Evolutionary conservation across 2,888 invertebrate species (phyloP).

Genomic region (Ichneumoninae sp.): DNA sequence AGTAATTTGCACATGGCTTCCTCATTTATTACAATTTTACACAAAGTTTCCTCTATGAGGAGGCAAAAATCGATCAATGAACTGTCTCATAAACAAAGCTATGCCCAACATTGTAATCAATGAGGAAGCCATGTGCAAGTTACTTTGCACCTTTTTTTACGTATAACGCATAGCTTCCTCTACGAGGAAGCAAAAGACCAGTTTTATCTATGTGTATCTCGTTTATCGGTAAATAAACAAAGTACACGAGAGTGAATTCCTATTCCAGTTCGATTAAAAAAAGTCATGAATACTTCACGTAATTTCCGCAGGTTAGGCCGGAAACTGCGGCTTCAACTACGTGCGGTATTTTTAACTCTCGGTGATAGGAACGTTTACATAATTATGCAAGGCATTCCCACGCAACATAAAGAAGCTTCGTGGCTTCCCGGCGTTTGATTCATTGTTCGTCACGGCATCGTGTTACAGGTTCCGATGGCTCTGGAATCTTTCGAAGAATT

Average conservation of each 20-base stretch:
- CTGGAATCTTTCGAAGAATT: slow-evolving; percentile 20
- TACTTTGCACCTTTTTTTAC: no score
- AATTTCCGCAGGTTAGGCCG: background rate
- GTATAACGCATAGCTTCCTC: no score
- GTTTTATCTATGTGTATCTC: no score
- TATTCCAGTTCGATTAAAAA: background rate
- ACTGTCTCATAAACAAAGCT: no score
- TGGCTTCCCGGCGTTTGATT: background rate
- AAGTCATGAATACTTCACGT: background rate
- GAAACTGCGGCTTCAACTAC: slow-evolving; percentile 8
- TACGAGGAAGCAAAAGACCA: no score
- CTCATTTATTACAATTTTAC: no score
- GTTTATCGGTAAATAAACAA: background rate
- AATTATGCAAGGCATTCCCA: slow-evolving; percentile 26
- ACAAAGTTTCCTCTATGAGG: no score
- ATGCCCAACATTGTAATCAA: no score
- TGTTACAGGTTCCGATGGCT: slow-evolving; percentile 13
- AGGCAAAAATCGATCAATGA: no score
- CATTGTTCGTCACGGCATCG: background rate
- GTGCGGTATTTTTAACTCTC: slow-evolving; percentile 10
- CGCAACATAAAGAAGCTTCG: slow-evolving; percentile 6
- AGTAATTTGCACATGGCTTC: no score
- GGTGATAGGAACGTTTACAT: slow-evolving; percentile 1
- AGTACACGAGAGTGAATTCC: background rate
- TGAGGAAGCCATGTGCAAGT: no score